A percentile compares a stretch with the other conserved stretches of the same genome.
Evolutionary conservation across 2,888 invertebrate species (phyloP).

Genomic region (Strigamia crassipes): DNA sequence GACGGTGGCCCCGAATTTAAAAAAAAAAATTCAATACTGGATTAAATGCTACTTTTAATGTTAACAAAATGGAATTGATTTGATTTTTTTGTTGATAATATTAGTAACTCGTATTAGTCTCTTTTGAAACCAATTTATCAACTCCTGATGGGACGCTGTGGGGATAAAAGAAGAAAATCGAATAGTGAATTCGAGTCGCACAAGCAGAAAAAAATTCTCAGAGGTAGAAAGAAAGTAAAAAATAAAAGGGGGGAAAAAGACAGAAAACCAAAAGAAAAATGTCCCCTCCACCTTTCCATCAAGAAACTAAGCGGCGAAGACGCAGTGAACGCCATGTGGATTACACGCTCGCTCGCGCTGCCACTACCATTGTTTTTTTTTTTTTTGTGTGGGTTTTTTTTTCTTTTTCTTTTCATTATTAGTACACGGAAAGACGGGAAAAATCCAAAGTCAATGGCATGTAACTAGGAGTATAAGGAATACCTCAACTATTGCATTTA

Average conservation of each 20-base stretch:
- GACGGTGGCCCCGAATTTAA: too few species aligned
- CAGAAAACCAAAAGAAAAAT: not conserved
- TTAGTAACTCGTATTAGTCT: not conserved
- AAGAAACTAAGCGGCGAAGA: constrained; percentile 10
- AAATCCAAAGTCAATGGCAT: not conserved
- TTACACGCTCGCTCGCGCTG: constrained; percentile 10
- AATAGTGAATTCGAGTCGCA: not conserved
- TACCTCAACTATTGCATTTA: too few species aligned
- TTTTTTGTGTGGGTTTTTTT: too few species aligned
- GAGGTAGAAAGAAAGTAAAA: not conserved
- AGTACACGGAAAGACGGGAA: not conserved
- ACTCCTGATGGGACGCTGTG: constrained; percentile 2
- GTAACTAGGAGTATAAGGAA: too few species aligned
- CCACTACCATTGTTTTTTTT: not conserved
- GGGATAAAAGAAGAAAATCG: constrained; percentile 10
- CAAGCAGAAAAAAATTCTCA: not conserved
- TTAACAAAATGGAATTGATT: too few species aligned
- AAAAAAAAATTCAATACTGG: too few species aligned
- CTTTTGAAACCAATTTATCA: constrained; percentile 1
- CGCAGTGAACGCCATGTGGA: constrained; percentile 10
- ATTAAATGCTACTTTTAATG: too few species aligned
- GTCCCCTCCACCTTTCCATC: not conserved
- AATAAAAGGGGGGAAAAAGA: not conserved
- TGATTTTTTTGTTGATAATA: too few species aligned
- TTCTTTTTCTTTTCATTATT: not conserved